Base-by-base conservation (phyloP, 2,113 vertebrate species). In the Bolborhynchus lineola region DNA sequence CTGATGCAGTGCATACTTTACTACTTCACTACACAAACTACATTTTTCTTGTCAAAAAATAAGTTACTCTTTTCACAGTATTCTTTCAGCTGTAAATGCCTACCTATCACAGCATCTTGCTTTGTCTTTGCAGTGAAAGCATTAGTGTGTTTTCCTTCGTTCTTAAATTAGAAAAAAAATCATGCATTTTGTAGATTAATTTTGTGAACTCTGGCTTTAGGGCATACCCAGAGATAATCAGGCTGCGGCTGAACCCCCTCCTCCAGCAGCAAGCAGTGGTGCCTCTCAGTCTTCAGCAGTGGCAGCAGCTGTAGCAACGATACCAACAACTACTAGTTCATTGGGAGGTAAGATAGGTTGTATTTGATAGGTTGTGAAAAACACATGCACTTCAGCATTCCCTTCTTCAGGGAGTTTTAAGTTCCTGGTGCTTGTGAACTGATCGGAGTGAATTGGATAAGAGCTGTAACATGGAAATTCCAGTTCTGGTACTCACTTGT, bases 141-240 rank as follows among this genome's bases (percentile, higher is more conserved):
- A 18, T 82, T 69, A 18, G 31, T 13, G 21, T 31, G 8, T 82
- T 42, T 28, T 23, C 3, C 16, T 86, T 69, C 0, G 0, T 84
- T 87, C 28, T 92, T 71, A 57, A 71, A 76, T 28, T 11, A 63
- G 39, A 39, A 39, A 59, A 21, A 72, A 85, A 46, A 37, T 19
- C 9, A 10, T 80, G 46, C 8, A 26, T 81, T 92, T 49, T 69
- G 13, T 94, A 53, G n/a, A 11, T 96, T 96, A 90, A 94, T 72
- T 71, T 50, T 82, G 59, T 95, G 62, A 93, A 82, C 35, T 96
- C 53, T 93, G 92, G 55, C 89, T 97, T 81, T 91, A 99, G 99
- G 99, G 99, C 55, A 99, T 99, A 67, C 99, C 99, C 26, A 98
- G 98, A 82, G 99, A 99, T 95, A 98, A 96, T 86, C 98, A 98